These are phyloP conservation scores for Tenthredo notha DNA, from an alignment of 2,888 invertebrate species.

Conservation along the genomic window DNA sequence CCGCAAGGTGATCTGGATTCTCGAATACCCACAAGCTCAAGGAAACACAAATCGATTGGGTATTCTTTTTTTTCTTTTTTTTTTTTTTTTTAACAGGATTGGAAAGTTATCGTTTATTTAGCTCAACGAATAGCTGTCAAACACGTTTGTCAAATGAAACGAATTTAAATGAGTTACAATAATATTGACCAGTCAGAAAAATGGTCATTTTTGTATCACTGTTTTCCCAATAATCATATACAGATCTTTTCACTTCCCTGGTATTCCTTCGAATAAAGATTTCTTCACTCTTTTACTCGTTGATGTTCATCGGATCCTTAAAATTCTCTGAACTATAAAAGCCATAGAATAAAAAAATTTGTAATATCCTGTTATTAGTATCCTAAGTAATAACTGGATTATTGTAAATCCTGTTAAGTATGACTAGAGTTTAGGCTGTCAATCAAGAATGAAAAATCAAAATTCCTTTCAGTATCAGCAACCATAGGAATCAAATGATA, in stretches of 20 bases:
- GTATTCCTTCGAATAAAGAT: neutral
- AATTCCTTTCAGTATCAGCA: neutral
- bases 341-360: neutral
- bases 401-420: neutral
- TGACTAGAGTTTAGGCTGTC: neutral
- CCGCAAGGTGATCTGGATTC: too few relatives aligned
- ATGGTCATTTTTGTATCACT: too few relatives aligned
- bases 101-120: slow-evolving; percentile 3
- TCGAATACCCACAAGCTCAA: neutral
- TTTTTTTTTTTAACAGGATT: neutral
- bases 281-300: neutral
- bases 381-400: neutral
- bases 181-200: neutral
- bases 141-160: neutral
- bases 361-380: too few relatives aligned
- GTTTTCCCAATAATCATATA: neutral
- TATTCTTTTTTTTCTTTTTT: neutral
- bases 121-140: neutral
- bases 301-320: neutral
- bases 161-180: slow-evolving; percentile 3
- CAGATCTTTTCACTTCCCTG: neutral
- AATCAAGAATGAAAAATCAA: neutral
- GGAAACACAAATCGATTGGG: too few relatives aligned
- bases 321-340: neutral
- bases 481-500: neutral